These are phyloP conservation scores for Diabrotica virgifera DNA, from an alignment of 1,140 invertebrate genomes.

Conservation along the genomic window DNA sequence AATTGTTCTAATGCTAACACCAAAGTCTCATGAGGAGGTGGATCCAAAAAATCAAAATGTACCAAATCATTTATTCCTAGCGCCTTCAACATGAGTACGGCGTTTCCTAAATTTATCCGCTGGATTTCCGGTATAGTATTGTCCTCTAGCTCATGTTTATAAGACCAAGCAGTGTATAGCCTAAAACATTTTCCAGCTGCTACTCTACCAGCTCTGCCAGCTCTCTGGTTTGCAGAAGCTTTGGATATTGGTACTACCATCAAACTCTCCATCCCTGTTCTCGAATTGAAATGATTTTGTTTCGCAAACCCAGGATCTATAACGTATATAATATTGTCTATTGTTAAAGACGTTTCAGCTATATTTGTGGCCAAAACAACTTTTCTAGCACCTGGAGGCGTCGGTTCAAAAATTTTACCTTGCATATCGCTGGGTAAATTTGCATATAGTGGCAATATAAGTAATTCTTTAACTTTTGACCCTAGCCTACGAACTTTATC, in stretches of 20 bases:
- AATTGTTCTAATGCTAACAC: constrained; percentile 95
- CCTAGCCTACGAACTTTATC: constrained; percentile 89
- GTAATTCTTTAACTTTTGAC: constrained; percentile 87
- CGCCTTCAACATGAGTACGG: constrained; percentile 94
- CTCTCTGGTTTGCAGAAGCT: constrained; percentile 92
- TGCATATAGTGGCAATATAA: constrained; percentile 96
- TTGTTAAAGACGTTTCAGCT: constrained; percentile 98
- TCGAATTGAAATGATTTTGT: constrained; percentile 98
- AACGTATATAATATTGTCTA: constrained; percentile 98
- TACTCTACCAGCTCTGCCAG: constrained; percentile 87
- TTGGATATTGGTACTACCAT: constrained; percentile 98
- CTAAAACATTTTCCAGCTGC: constrained; percentile 97
- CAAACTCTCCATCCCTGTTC: constrained; percentile 90
- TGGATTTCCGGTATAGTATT: constrained; percentile 98
- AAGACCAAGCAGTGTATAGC: constrained; percentile 95
- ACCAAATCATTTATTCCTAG: constrained; percentile 96
- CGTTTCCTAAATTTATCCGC: constrained; percentile 96
- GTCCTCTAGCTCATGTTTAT: constrained; percentile 96
- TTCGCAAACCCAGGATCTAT: constrained; percentile 99
- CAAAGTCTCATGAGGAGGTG: constrained; percentile 95
- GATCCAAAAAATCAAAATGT: constrained; percentile 98
- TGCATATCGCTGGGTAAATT: constrained; percentile 99
- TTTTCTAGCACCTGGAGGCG: constrained; percentile 92
- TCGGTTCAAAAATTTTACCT: constrained; percentile 96
- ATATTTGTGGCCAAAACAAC: constrained; percentile 98